Base-by-base conservation (phyloP, 35 echinoderm and acorn worm genomes). In the Strongylocentrotus purpuratus region DNA sequence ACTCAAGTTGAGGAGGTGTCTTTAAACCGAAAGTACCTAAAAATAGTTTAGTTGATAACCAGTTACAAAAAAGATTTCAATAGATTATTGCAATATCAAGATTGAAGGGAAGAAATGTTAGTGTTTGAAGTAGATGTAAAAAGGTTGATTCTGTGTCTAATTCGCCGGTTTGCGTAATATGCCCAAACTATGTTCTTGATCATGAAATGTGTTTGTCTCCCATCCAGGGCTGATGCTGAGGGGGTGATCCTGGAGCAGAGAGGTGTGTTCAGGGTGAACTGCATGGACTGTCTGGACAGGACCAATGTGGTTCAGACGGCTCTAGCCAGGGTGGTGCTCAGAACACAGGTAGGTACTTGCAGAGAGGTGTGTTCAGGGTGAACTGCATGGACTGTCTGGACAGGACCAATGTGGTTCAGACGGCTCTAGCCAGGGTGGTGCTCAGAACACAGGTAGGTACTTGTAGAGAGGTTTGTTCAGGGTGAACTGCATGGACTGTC, bases 351-450 rank as follows among this genome's bases (percentile, higher is more conserved):
- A 97, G 60, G 94, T 90, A 9, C 22, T n/a, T n/a, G 85, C 98
- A 99, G 96, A 86, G 94, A 22, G 95, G 97, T 94, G 97, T 99
- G 32, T 97, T 99, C 95, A 94, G 98, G n/a, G 95, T 99, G 47
- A 99, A 99, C 87, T 99, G 98, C 55, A 98, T 99, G 98, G 98
- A 99, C 94, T 97, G 97, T 85, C 60, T 97, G 48, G 97, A 99
- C 86, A 96, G 98, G 86, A 99, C 98, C 48, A 99, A 99, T 95
- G 98, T 99, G 20, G 96, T 99, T 14, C 96, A 99, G 55, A 97
- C 98, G 31, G 98, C 98, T 61, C 35, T 99, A 86, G 98, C 98
- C 31, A 97, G 94, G 55, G 61, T 94, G 88, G 95, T 99, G 4
- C 96, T 99, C 20, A 96, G 95, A 28, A 97, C 88, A 78, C 98